Evolutionary conservation across 2,113 vertebrate species (phyloP), one percentile per base, ranked within the genome.

Genomic region (Epinephelus fuscoguttatus): DNA sequence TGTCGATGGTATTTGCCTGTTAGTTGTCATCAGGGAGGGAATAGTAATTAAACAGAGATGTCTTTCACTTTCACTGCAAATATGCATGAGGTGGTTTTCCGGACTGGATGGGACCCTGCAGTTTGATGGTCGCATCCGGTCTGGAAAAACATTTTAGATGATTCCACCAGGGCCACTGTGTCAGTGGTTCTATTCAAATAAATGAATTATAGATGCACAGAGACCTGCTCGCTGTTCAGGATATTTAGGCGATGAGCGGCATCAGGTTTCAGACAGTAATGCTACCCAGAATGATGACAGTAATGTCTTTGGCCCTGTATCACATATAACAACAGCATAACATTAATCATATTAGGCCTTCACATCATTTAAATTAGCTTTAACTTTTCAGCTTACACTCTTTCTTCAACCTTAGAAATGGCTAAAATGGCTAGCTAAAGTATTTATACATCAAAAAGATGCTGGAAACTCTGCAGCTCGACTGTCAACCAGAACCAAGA

Each of bases 131-230:
- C 1, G 15, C 52, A 69, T 91, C 78, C 73, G 40, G 82, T 60
- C 64, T 81, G 84, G 70, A 75, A 79, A 89, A 80, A 81, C 75
- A 75, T 84, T 89, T 89, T 23, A 78, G 68, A 4, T 12, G 47
- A 88, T 85, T 76, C 77, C 79, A 72, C 49, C 55, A 55, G 76
- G 70, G 75, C n/a, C 70, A 21, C 21, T 15, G 75, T 76, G 84
- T 84, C 86, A 73, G 75, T 56, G 25, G 33, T 55, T 84, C 72
- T 19, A 53, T 70, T 81, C 42, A 67, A 64, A 88, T 80, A 61
- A 82, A 89, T 91, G 76, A 91, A 90, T 88, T 88, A 90, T 86
- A 81, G 87, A 85, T 88, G 82, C 49, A 80, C 49, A 47, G 63
- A 83, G 80, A 73, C 62, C 78, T 53, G 69, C n/a, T 52, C 30